Evolutionary conservation across 2,797 vertebrate species (phyloP).

Genomic region (Carapus acus): DNA sequence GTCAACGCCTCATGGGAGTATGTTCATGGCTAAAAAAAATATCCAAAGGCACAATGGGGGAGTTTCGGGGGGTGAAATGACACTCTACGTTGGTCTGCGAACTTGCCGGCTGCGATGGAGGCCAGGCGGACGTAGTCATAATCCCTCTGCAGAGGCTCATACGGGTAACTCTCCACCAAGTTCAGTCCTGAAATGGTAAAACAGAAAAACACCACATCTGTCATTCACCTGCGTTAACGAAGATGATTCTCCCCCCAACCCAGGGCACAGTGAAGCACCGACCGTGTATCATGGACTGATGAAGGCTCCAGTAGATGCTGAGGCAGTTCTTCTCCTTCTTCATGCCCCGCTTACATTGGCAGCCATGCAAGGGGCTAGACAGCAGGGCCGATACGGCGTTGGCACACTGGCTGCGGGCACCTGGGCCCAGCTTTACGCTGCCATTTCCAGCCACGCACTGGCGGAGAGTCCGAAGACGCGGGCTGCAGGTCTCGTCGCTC

Average conservation of each 20-base stretch:
- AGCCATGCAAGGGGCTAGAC: constrained; percentile 85
- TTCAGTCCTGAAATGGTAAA: constrained; percentile 73
- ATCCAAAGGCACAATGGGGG: constrained; percentile 17
- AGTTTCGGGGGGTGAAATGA: constrained; percentile 14
- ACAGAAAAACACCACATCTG: constrained; percentile 11
- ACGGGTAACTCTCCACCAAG: constrained; percentile 84
- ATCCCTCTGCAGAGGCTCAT: constrained; percentile 79
- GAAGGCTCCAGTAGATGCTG: constrained; percentile 93
- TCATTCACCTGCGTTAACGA: too few relatives aligned
- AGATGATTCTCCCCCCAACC: too few relatives aligned
- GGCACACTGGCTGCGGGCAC: constrained; percentile 84
- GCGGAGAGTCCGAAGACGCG: constrained; percentile 84
- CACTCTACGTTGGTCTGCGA: constrained; percentile 36
- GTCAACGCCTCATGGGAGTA: constrained; percentile 11
- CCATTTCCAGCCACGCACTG: constrained; percentile 89
- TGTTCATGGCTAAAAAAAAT: constrained; percentile 19
- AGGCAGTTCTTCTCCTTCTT: constrained; percentile 92
- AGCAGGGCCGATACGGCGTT: constrained; percentile 83
- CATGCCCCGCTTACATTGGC: constrained; percentile 90
- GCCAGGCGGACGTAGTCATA: constrained; percentile 87
- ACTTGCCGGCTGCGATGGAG: constrained; percentile 85
- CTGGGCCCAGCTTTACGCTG: constrained; percentile 83
- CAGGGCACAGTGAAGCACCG: constrained; percentile 27
- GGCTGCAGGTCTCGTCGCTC: constrained; percentile 83
- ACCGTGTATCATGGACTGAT: constrained; percentile 88